Percentiles rank a stretch among this genome's conserved stretches.
Evolutionary conservation across 2,797 vertebrate species (phyloP).

Genomic region (Psittacula derbiana): DNA sequence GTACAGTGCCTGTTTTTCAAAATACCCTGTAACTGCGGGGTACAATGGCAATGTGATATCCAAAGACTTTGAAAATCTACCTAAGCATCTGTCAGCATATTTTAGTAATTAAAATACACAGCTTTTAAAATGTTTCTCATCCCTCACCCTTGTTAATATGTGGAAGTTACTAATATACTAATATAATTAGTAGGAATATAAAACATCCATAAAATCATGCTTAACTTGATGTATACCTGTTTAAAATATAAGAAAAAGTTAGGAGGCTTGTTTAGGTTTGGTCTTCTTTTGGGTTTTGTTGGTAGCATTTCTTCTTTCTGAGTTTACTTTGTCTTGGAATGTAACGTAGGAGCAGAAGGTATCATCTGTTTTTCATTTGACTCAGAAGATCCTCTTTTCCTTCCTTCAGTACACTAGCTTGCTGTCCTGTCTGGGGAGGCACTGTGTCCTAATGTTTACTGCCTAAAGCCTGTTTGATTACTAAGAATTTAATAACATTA

Average conservation of each 20-base stretch:
- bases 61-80: not conserved
- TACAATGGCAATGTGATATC: not conserved
- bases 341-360: not conserved
- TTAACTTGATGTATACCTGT: not conserved
- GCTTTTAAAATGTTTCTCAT: not conserved
- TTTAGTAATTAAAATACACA: not conserved
- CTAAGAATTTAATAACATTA: not conserved
- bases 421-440: not conserved
- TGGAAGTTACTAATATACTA: not conserved
- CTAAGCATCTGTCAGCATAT: not conserved
- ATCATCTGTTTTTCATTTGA: not conserved
- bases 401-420: not conserved
- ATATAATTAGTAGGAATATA: not conserved
- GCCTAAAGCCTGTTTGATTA: not conserved
- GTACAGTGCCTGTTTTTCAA: not conserved
- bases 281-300: not conserved
- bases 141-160: rapidly evolving
- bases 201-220: not conserved
- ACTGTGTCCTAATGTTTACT: not conserved
- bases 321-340: not conserved
- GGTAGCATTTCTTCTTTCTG: not conserved
- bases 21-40: not conserved
- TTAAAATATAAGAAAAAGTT: not conserved
- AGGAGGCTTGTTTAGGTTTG: not conserved
- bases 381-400: no score